These are phyloP conservation scores for Microctonus hyperodae DNA, from an alignment of 2,888 invertebrate species.

Conservation along the genomic window DNA sequence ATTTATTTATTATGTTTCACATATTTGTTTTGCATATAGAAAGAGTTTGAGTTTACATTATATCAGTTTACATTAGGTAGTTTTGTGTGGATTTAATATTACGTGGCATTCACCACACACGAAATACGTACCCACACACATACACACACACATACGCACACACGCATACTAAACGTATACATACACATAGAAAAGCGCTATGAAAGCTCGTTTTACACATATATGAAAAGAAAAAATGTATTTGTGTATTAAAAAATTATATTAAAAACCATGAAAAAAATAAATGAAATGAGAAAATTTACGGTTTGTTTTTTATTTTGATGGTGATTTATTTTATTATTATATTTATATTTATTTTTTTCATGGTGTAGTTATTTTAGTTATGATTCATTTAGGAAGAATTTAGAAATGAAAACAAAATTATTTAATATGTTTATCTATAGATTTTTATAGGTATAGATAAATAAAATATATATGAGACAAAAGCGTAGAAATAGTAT, in stretches of 20 bases:
- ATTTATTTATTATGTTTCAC: constrained; percentile 49
- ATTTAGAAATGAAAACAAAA: neutral
- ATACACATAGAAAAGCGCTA: constrained; percentile 62
- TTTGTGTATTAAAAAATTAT: constrained; percentile 17
- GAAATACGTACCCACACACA: neutral
- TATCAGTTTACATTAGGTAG: constrained; percentile 37
- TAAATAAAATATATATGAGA: neutral
- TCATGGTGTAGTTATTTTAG: neutral
- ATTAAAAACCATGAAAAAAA: neutral
- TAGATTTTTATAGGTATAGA: neutral
- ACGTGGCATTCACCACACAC: constrained; percentile 53
- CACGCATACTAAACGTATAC: neutral
- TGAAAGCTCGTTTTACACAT: constrained; percentile 61
- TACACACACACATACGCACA: too few relatives aligned
- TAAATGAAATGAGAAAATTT: neutral
- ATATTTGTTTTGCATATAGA: constrained; percentile 30
- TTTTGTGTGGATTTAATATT: constrained; percentile 41
- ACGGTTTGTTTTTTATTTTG: neutral
- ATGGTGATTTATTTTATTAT: neutral
- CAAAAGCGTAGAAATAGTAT: neutral
- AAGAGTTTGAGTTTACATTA: constrained; percentile 34
- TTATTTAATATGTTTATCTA: neutral
- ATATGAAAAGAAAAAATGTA: constrained; percentile 39
- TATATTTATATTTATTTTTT: neutral
- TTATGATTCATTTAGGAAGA: neutral